Evolutionary conservation across 2,797 vertebrate species (phyloP).

Genomic region (Lateolabrax maculatus): DNA sequence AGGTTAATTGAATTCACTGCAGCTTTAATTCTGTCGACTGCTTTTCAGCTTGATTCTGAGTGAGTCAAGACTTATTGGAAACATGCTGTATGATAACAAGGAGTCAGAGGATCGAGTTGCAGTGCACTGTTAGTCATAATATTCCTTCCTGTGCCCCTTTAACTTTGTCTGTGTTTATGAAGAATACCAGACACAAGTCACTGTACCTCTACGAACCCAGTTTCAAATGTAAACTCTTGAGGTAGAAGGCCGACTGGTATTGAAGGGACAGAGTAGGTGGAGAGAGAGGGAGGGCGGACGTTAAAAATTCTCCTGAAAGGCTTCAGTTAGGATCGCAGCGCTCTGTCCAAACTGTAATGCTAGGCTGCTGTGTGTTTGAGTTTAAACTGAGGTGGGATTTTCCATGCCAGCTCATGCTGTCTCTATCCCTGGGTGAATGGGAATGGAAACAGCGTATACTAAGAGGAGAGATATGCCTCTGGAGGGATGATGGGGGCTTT

Average conservation of each 20-base stretch:
- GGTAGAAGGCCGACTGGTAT: constrained; percentile 30
- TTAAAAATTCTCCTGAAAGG: constrained; percentile 65
- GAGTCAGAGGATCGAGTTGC: constrained; percentile 31
- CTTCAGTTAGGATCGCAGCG: constrained; percentile 55
- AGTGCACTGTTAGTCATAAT: constrained; percentile 37
- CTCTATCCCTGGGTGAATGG: constrained; percentile 60
- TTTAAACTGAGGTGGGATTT: constrained; percentile 77
- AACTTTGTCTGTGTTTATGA: constrained; percentile 57
- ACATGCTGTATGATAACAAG: constrained; percentile 3
- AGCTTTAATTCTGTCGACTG: not conserved
- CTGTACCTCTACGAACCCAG: constrained; percentile 18
- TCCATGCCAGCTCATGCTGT: constrained; percentile 81
- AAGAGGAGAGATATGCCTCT: constrained; percentile 63
- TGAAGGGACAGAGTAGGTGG: constrained; percentile 38
- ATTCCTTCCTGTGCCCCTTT: constrained; percentile 37
- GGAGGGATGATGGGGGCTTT: constrained; percentile 66
- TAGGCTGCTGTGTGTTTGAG: constrained; percentile 61
- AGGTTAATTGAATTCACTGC: not conserved
- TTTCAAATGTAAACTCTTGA: constrained; percentile 70
- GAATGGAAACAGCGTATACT: constrained; percentile 57
- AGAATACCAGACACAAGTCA: constrained; percentile 48
- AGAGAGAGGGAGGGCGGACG: constrained; percentile 37
- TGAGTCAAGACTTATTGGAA: not conserved
- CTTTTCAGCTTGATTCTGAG: not conserved
- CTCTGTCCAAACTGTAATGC: constrained; percentile 58